Conservation (phyloP, 2,113 vertebrate species). For the Dasyurus viverrinus region DNA sequence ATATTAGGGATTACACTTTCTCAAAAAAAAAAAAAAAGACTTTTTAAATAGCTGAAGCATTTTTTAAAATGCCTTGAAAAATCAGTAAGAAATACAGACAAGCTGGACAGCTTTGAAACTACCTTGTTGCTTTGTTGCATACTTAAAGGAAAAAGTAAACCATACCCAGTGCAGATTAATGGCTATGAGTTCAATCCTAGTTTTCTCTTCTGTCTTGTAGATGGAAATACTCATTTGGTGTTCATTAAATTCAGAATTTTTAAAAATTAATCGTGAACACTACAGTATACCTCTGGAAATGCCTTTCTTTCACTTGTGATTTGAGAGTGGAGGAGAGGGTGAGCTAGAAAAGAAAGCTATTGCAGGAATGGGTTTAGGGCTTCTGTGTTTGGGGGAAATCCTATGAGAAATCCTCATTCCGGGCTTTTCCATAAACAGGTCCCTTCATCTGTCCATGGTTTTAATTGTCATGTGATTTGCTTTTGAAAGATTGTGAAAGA, state of each 20-base stretch:
- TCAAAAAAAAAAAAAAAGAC: background rate
- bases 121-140: background rate
- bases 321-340: background rate
- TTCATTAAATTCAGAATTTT: background rate
- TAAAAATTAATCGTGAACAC: background rate
- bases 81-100: background rate
- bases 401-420: background rate
- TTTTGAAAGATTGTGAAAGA: constrained; percentile 5
- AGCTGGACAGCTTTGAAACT: background rate
- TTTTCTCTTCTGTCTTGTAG: background rate
- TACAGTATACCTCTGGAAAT: background rate
- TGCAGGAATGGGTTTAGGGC: background rate
- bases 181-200: background rate
- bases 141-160: background rate
- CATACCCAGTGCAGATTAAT: background rate
- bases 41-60: background rate
- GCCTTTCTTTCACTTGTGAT: background rate
- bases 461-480: background rate
- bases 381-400: background rate
- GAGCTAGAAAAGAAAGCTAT: background rate
- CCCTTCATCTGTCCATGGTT: background rate
- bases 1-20: background rate
- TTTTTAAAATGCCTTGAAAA: background rate
- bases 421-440: background rate
- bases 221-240: background rate